Evolutionary conservation across 2,888 invertebrate genomes (phyloP).

Genomic region (Hemicrepidius hirtus): DNA sequence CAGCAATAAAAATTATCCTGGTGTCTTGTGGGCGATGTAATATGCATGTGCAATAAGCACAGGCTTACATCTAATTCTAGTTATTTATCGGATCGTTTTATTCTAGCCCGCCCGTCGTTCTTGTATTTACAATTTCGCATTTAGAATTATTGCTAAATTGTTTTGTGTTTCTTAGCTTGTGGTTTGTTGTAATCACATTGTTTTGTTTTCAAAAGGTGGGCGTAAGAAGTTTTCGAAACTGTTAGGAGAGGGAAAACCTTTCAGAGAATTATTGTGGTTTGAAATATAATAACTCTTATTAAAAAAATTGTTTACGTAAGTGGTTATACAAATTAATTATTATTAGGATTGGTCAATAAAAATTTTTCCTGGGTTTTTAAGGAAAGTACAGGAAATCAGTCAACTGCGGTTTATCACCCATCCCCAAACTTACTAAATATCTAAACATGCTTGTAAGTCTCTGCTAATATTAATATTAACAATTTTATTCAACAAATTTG

Average conservation of each 20-base stretch:
- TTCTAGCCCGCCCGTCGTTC: constrained; percentile 42
- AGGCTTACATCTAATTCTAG: constrained; percentile 54
- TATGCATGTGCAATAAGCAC: constrained; percentile 56
- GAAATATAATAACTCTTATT: not conserved
- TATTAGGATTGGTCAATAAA: too few species aligned
- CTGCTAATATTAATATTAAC: too few species aligned
- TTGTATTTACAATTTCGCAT: not conserved
- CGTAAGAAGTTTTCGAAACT: not conserved
- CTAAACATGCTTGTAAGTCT: too few species aligned
- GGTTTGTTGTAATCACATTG: constrained; percentile 7
- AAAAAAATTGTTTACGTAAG: not conserved
- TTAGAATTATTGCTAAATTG: constrained; percentile 17
- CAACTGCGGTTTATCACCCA: too few species aligned
- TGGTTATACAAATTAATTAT: too few species aligned
- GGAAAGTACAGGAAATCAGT: too few species aligned
- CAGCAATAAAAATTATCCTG: constrained; percentile 49
- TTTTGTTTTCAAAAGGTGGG: constrained; percentile 15
- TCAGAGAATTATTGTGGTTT: not conserved
- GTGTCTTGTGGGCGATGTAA: constrained; percentile 55
- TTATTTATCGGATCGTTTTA: constrained; percentile 54
- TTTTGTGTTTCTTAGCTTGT: not conserved
- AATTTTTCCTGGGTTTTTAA: too few species aligned
- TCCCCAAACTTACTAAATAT: too few species aligned
- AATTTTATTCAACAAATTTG: too few species aligned
- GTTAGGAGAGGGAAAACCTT: constrained; percentile 11